Evolutionary conservation across 1,140 invertebrate genomes (phyloP), one percentile per base, ranked within the genome.

Genomic region (Asobara japonica): DNA sequence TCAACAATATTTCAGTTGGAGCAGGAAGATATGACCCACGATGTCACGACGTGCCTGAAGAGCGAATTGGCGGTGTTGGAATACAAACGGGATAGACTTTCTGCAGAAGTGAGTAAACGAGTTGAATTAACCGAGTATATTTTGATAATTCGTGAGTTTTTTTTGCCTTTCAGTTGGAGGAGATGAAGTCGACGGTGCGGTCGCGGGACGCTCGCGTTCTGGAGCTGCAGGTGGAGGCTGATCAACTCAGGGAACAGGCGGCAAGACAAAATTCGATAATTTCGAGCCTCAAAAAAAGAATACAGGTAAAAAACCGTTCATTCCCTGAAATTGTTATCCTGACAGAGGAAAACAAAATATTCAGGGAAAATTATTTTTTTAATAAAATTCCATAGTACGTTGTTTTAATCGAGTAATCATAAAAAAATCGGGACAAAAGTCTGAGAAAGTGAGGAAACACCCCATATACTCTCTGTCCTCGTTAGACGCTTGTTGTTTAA

Each of bases 211-310:
- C 93, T 80, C 86, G 91, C 78, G 89, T 92, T 69, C 80, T 91
- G 75, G 92, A 93, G 76, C 85, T 93, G 60, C 91, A 93, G 80
- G 85, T 90, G 1, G 92, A 94, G 81, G 90, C 91, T 2, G 93
- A 94, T 77, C 91, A 92, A 78, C 82, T 95, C 1, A 89, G 93
- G 30, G 93, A 95, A 74, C 94, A 95, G 85, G 90, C 93, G 36
- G 94, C 94, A 0, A 85, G 94, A 36, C 93, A 95, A 83, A 93
- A 92, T 78, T 91, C 94, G 0, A 89, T 95, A 30, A 94, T 95
- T 72, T 90, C 89, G 6, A 94, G 93, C 0, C 88, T 95, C 18
- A 92, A 93, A 79, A 93, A 93, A 81, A 91, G 93, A 74, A 90
- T 95, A 48, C 92, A 94, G 82, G 89, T 89, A 45, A 64, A 51